Percentiles rank a stretch among this genome's conserved stretches.
Conservation (phyloP, 2,797 vertebrate species). For the Lepus oiostolus region DNA sequence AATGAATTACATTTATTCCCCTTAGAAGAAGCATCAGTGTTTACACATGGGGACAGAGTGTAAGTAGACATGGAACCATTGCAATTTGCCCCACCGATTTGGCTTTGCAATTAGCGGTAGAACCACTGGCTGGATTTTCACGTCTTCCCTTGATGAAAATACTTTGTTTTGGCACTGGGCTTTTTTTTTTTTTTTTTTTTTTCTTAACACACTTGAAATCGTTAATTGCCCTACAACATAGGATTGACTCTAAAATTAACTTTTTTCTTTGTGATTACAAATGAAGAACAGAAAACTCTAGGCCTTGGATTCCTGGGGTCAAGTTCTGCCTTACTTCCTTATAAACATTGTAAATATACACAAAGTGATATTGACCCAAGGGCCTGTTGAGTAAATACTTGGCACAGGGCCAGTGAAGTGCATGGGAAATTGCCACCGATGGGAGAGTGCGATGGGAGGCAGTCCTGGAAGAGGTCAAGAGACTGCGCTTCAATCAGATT, state of each 20-base stretch:
- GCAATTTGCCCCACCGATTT: not conserved
- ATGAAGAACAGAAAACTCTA: constrained; percentile 66
- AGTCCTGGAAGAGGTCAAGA: constrained; percentile 80
- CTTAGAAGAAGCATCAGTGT: constrained; percentile 65
- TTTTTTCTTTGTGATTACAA: constrained; percentile 74
- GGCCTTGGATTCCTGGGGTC: constrained; percentile 78
- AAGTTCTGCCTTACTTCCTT: constrained; percentile 81
- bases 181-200: constrained; percentile 76
- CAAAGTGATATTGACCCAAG: constrained; percentile 87
- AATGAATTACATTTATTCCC: constrained; percentile 63
- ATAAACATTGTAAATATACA: constrained; percentile 86
- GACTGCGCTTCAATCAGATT: constrained; percentile 53
- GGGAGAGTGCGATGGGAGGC: constrained; percentile 86
- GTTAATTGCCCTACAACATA: constrained; percentile 17
- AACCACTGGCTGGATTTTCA: not conserved
- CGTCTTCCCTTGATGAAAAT: not conserved
- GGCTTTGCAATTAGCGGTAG: not conserved
- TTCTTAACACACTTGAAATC: constrained; percentile 39
- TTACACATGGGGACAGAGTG: not conserved
- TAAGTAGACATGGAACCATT: constrained; percentile 40
- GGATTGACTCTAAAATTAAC: constrained; percentile 81
- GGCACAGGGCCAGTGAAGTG: constrained; percentile 92
- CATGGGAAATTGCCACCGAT: constrained; percentile 97
- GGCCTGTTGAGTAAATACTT: constrained; percentile 88
- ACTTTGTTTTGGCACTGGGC: not conserved